Base-by-base conservation (phyloP, 2,888 invertebrate species). In the Vandiemenella viatica region DNA sequence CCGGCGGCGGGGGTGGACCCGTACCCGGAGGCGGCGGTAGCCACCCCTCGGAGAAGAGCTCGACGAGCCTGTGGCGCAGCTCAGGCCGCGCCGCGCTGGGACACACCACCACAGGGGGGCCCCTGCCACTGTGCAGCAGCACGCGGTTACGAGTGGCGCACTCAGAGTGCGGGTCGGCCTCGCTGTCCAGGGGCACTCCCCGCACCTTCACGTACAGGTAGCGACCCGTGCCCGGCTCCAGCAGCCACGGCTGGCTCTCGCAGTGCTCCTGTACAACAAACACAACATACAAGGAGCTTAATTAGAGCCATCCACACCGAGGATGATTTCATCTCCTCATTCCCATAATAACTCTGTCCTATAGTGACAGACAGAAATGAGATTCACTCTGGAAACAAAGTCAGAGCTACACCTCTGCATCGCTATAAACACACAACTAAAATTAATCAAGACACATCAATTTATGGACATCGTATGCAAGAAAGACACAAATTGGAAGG, bases 41-140 rank as follows among this genome's bases (percentile, higher is more conserved):
- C 88, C 88, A 89, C 26, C 88, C 89, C 58, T 86, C 82, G 43
- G 87, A 88, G 64, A 88, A 89, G 44, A 88, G 79, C 55, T 55
- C 60, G 41, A 57, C 57, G 8, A 52, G 45, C 45, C 56, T 53
- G 43, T 55, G 50, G 4, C 50, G 47, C 62, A 65, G 63, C 40
- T 65, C 62, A 50, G 68, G 65, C 15, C 42, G 13, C 40, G 50
- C 5, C 72, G 72, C 53, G 20, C 67, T 65, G 0, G 76, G 76
- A 57, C 81, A 82, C 38, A 79, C 75, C 43, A 76, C 72, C 26
- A 73, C 72, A 16, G 76, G 74, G 5, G 42, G 20, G n/a, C 71
- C 58, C 20, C 78, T 76, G 1, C 82, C 82, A 41, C 84, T 80
- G 61, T 86, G 85, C 4, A 90, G 75, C 3, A 85, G 77, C 51